Conservation (phyloP, 2,113 vertebrate species). For the Paraplagusia blochii region DNA sequence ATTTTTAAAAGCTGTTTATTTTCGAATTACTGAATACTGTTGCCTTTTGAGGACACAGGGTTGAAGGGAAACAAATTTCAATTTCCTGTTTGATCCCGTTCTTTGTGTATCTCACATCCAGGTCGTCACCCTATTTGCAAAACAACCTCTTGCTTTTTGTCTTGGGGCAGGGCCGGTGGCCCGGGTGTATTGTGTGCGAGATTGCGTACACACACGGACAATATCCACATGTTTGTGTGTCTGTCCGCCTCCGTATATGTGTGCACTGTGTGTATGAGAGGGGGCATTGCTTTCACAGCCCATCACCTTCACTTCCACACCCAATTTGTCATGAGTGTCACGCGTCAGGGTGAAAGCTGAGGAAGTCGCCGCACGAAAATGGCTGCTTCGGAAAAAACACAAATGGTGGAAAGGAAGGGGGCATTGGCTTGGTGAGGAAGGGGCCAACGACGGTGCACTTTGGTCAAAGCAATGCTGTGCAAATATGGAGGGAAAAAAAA, state of each 20-base stretch:
- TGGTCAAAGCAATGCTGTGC: slow-evolving; percentile 27
- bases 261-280: slow-evolving; percentile 60
- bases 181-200: slow-evolving; percentile 32
- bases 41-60: slow-evolving; percentile 66
- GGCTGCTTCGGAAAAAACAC: slow-evolving; percentile 79
- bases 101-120: slow-evolving; percentile 83
- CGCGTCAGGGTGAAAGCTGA: slow-evolving; percentile 78
- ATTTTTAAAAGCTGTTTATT: slow-evolving; percentile 1
- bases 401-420: slow-evolving; percentile 48
- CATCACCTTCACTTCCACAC: slow-evolving; percentile 80
- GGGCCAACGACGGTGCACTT: slow-evolving; percentile 24
- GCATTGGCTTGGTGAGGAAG: slow-evolving; percentile 37
- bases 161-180: slow-evolving; percentile 62
- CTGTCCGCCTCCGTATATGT: slow-evolving; percentile 36
- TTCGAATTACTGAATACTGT: slow-evolving; percentile 1
- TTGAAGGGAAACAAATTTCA: slow-evolving; percentile 72
- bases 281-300: slow-evolving; percentile 84
- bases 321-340: slow-evolving; percentile 90
- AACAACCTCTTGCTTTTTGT: slow-evolving; percentile 78
- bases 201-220: slow-evolving; percentile 23
- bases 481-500: slow-evolving; percentile 46
- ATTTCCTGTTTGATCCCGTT: slow-evolving; percentile 78
- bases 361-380: slow-evolving; percentile 80
- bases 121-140: slow-evolving; percentile 76
- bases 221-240: slow-evolving; percentile 53